Evolutionary conservation across 2,797 vertebrate genomes (phyloP), one percentile per base, ranked within the genome.

Genomic region (Cacajao melanocephalus): DNA sequence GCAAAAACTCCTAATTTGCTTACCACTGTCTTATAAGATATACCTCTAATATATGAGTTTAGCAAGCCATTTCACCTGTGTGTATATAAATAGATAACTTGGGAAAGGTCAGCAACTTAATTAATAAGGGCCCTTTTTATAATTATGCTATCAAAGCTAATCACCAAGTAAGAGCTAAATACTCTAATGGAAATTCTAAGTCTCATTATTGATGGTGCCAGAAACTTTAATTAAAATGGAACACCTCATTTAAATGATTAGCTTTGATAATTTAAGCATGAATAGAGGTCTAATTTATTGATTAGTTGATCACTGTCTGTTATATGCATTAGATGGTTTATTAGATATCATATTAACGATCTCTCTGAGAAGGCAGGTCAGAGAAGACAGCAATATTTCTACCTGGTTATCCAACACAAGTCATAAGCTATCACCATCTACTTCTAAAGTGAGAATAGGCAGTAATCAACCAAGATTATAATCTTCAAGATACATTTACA

Each of bases 61-160:
- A 95, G 57, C 52, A 90, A 96, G 82, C 41, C 41, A 61, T 86
- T 90, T 95, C 81, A 78, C 7, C 41, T 36, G 20, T 28, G 88
- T 57, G 26, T 61, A 10, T 55, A 94, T 73, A 90, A 96, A 91
- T 80, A 96, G 92, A 44, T 89, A 87, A 95, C 67, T 36, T 64
- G 64, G 57, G 10, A 26, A 86, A 94, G 48, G 64, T 86, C 80
- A 93, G 88, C 75, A 90, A 88, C 44, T 48, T 64, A 85, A 88
- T 83, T 95, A 82, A 90, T 93, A 88, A 92, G 72, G 46, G 48
- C 28, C 92, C 89, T 91, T 33, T 92, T 96, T 96, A 93, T 87
- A 96, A 93, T 95, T 75, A 86, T 33, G 64, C 52, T 90, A 76
- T 67, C 70, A 97, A 96, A 96, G 80, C 89, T 96, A 96, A 96